phyloP scores from a whole-genome alignment of 1,140 invertebrate species.

The Drosophila pruinosa region DNA sequence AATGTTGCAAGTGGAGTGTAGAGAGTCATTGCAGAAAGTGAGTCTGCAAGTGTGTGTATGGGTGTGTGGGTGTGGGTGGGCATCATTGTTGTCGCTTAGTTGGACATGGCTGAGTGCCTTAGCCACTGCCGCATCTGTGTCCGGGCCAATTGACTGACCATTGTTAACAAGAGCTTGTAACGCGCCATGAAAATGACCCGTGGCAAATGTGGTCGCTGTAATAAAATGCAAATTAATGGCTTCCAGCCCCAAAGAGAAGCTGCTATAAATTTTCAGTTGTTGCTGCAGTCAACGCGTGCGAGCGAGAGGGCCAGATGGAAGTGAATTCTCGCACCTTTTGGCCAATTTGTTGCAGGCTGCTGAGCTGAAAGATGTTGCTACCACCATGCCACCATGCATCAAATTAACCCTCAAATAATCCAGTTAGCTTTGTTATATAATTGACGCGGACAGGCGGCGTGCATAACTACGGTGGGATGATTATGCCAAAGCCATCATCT shows the following conservation, averaged over 20 bases:
- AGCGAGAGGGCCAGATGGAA: constrained; percentile 18
- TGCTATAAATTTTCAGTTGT: constrained; percentile 40
- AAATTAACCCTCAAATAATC: constrained; percentile 72
- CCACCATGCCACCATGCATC: constrained; percentile 57
- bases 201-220: constrained; percentile 70
- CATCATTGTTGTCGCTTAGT: constrained; percentile 78
- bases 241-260: constrained; percentile 22
- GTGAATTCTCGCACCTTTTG: constrained; percentile 68
- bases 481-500: constrained; percentile 26
- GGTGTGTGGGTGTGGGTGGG: constrained; percentile 27
- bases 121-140: constrained; percentile 49
- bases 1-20: constrained; percentile 58
- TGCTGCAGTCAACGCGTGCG: neutral
- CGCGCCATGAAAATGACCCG: constrained; percentile 74
- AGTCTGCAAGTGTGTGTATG: neutral
- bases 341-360: constrained; percentile 62
- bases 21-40: constrained; percentile 3
- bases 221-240: constrained; percentile 80
- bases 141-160: constrained; percentile 68
- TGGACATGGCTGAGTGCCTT: constrained; percentile 62
- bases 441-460: constrained; percentile 57
- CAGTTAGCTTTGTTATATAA: constrained; percentile 76
- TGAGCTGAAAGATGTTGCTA: constrained; percentile 14
- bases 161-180: constrained; percentile 72
- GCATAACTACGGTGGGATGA: constrained; percentile 35